Evolutionary conservation across 2,113 vertebrate species (phyloP), one percentile per base, ranked within the genome.

Genomic region (Trematomus loennbergii): DNA sequence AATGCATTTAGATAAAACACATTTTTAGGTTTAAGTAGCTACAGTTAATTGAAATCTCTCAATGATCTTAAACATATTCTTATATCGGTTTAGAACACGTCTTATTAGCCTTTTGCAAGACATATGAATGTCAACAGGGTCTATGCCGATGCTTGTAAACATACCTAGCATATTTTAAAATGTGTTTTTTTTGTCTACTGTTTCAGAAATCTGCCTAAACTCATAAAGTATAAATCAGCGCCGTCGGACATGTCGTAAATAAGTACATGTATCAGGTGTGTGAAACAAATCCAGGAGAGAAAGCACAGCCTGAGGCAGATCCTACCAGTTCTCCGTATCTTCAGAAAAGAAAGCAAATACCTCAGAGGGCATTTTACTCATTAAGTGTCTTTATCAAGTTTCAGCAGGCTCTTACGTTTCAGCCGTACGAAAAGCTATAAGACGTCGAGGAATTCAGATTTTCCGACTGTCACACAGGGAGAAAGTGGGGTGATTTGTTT

Each of bases 351-450:
- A 17, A 70, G 58, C 50, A 74, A 84, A 83, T 82, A 76, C 75
- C 81, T 69, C n/a, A 8, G 58, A 60, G 25, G 78, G 76, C 29
- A 17, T 62, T 78, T 60, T 3, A 36, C 76, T 83, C 66, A 60
- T 77, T 74, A 46, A 15, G 72, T 59, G 57, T 84, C 80, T 79
- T 69, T 20, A 79, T 84, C 82, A 69, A 64, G 89, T 90, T 72
- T 46, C 72, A 50, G 78, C 85, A 80, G 77, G 85, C 50, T 88
- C 46, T 79, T 5, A 5, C 16, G 52, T 72, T 58, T 40, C 57
- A 71, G 57, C 60, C 43, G 13, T 64, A 9, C 29, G 40, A 49
- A n/a, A 70, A 62, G 16, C 43, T 15, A 4, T 52, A 54, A 62
- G 55, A 84, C 25, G 12, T 50, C 1, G 9, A 79, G 62, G 78